Base-by-base conservation (phyloP, 2,113 vertebrate species). In the Platysteira castanea region DNA sequence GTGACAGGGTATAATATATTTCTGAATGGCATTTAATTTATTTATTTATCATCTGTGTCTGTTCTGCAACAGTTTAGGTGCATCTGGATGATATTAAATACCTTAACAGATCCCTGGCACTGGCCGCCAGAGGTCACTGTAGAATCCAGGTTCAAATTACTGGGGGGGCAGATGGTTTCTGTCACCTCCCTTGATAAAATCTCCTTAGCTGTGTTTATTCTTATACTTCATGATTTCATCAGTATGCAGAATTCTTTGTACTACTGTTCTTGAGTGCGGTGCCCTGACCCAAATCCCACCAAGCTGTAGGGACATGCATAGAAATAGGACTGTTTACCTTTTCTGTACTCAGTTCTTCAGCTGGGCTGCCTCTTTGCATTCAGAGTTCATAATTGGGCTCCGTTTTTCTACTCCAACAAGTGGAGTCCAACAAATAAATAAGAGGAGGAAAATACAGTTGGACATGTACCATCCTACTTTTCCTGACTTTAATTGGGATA, bases 71-170 rank as follows among this genome's bases (percentile, higher is more conserved):
- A 27, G 90, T 79, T 84, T n/a, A 64, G 93, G 59, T 77, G 11
- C 41, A 94, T 91, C 96, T 95, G 92, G 93, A 87, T 89, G 92
- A 87, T 87, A 91, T 94, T 89, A 95, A 97, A 97, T 95, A 75
- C 86, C 93, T 96, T 87, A 95, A 85, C 76, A 94, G 93, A 94
- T 93, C 94, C 79, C 41, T 60, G 44, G 14, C 26, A 33, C 94
- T 96, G 96, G 96, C 98, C 98, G 60, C 97, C 98, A 98, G 98
- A 98, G 98, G 98, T 98, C 98, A 98, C 97, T 97, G 97, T 67
- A 97, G 97, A 98, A 98, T 97, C 97, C 98, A 97, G 97, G 97
- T 97, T 98, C 96, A 97, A 96, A 95, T 94, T 65, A 15, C 78
- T 35, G 54, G 13, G 12, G 92, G 90, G 86, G 47, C 86, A 91